Percentiles rank a stretch among this genome's conserved stretches.
Conservation (phyloP, 2,888 invertebrate genomes). For the Thyatira batis region DNA sequence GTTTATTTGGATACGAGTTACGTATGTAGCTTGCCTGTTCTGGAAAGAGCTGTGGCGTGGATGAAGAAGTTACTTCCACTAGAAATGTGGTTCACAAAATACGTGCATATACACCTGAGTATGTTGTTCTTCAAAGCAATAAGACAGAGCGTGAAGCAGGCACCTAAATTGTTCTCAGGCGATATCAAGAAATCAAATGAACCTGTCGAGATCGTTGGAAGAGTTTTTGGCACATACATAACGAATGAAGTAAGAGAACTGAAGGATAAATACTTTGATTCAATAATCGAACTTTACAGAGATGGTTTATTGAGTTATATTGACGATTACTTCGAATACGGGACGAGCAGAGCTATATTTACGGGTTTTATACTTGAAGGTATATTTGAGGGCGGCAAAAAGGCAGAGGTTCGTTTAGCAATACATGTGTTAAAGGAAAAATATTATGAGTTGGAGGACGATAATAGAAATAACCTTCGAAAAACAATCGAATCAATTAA, state of each 20-base stretch:
- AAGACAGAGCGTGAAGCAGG: conserved; percentile 36
- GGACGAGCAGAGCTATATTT: too few relatives aligned
- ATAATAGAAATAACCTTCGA: too few relatives aligned
- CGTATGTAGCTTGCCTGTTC: conserved; percentile 41
- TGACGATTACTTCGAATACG: conserved; percentile 14
- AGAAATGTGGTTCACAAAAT: conserved; percentile 41
- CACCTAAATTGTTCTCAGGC: conserved; percentile 40
- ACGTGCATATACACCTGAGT: conserved; percentile 46
- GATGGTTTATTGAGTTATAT: conserved; percentile 31
- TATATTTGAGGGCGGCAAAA: too few relatives aligned
- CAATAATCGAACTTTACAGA: conserved; percentile 45
- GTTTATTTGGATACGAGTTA: conserved; percentile 44
- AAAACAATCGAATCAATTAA: too few relatives aligned
- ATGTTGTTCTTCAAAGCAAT: conserved; percentile 57
- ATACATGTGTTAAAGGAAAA: too few relatives aligned
- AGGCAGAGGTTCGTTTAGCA: too few relatives aligned
- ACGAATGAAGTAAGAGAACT: conserved; percentile 43
- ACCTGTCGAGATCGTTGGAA: conserved; percentile 44
- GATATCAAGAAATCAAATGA: conserved; percentile 27
- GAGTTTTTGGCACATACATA: conserved; percentile 46
- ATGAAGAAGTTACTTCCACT: conserved; percentile 42
- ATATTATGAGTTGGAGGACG: too few relatives aligned
- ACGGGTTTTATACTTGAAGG: too few relatives aligned
- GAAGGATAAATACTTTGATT: conserved; percentile 41
- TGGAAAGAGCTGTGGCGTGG: conserved; percentile 41